phyloP scores from a whole-genome alignment of 1,140 invertebrate species.

The Papilio xuthus region DNA sequence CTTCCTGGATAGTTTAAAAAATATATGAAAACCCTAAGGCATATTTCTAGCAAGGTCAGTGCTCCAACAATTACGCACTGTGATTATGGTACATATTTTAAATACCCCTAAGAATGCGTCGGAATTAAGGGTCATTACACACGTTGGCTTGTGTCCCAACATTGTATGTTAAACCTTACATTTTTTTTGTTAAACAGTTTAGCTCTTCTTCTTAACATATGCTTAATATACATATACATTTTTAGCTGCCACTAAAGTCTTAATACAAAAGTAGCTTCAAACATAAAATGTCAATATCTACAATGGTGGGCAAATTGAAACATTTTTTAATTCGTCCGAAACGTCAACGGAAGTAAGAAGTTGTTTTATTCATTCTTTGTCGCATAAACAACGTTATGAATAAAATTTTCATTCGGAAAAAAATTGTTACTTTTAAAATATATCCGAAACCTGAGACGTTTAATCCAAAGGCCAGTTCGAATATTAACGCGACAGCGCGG shows the following conservation, averaged over 20 bases:
- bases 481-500: conserved; percentile 67
- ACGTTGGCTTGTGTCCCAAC: neutral
- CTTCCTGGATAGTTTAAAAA: neutral
- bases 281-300: too few species aligned
- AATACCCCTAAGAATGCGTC: neutral
- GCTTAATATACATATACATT: too few species aligned
- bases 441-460: conserved; percentile 43
- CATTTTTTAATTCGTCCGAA: neutral
- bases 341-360: conserved; percentile 4
- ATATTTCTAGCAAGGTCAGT: conserved; percentile 6
- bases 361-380: conserved; percentile 20
- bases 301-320: neutral
- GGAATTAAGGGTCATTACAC: neutral
- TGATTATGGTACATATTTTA: neutral
- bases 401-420: conserved; percentile 34
- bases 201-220: too few species aligned
- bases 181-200: neutral
- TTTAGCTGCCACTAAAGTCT: too few species aligned
- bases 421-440: conserved; percentile 44
- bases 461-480: conserved; percentile 59
- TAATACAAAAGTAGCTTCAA: too few species aligned
- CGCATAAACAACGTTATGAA: conserved; percentile 30
- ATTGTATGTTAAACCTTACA: neutral
- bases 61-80: neutral
- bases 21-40: neutral